Base-by-base conservation (phyloP, 1,140 invertebrate genomes). In the Acromyrmex heyeri region DNA sequence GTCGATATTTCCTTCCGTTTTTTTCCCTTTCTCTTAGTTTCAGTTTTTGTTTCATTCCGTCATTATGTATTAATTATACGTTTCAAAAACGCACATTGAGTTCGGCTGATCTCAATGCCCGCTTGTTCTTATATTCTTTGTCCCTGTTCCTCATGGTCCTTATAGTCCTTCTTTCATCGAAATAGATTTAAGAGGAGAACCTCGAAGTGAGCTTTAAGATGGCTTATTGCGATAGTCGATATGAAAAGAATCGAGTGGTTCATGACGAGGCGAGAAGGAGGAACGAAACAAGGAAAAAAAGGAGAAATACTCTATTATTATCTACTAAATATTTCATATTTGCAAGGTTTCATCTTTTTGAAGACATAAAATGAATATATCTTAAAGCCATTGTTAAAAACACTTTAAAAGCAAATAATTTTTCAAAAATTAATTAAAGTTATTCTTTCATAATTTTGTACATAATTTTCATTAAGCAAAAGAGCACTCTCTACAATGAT, bases 191-290 rank as follows among this genome's bases (percentile, higher is more conserved):
- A 83, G 69, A 59, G 27, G 38, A 83, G 79, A 83, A 83, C 24
- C 69, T 61, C 38, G 38, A 83, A 83, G 79, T 83, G 69, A 73
- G 69, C 79, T 83, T 81, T 83, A 83, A 83, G 79, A 75, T 34
- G 69, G 55, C 79, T 75, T 83, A 61, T 83, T 83, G 34, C 69
- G 24, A 1, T 18, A 69, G 69, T 27, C 38, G 79, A 83, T 57
- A 34, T 83, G 79, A 83, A 83, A 75, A 61, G 57, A 61, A 83
- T 73, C 55, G 79, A 83, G 55, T 82, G 78, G 24, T 57, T 73
- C 67, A 53, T n/a, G 53, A 62, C 38, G n/a, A 83, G 57, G 79
- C 69, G 69, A 83, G 69, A 83, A 83, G 69, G 75, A 73, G 67
- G 50, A 83, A n/a, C 78, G 18, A 34, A 73, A 72, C 53, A 61